Percentiles rank a stretch among this genome's conserved stretches.
These are phyloP conservation scores for Teleogryllus oceanicus DNA, from an alignment of 2,888 invertebrate species.

Conservation along the genomic window DNA sequence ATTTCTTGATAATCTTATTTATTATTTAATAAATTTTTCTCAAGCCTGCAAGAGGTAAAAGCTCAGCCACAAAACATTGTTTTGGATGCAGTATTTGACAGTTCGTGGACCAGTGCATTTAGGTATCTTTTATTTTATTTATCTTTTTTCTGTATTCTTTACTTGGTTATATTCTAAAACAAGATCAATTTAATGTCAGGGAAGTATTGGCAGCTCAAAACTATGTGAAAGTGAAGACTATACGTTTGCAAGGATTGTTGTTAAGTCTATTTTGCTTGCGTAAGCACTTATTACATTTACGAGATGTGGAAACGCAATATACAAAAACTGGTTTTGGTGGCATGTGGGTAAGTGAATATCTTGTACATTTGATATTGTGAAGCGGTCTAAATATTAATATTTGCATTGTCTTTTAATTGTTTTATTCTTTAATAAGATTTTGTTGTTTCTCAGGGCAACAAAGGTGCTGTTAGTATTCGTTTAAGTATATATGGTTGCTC, in stretches of 20 bases:
- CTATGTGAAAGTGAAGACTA: conserved; percentile 74
- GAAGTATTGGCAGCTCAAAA: conserved; percentile 64
- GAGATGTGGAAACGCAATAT: conserved; percentile 81
- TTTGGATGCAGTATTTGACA: conserved; percentile 74
- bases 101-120: conserved; percentile 77
- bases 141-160: background rate
- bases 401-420: background rate
- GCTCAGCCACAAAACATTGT: conserved; percentile 82
- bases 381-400: too few species aligned
- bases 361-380: background rate
- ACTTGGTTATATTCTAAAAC: background rate
- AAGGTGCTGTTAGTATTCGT: conserved; percentile 87
- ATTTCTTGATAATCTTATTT: background rate
- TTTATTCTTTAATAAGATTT: conserved; percentile 25
- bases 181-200: conserved; percentile 46
- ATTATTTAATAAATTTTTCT: conserved; percentile 34
- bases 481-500: conserved; percentile 86
- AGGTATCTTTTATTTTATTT: conserved; percentile 43
- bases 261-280: conserved; percentile 73
- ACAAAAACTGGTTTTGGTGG: conserved; percentile 89
- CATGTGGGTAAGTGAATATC: conserved; percentile 71
- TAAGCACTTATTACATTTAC: conserved; percentile 74
- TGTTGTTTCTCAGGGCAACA: conserved; percentile 73
- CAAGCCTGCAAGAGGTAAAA: conserved; percentile 82
- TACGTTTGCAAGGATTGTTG: conserved; percentile 79